Conservation (phyloP, 2,888 invertebrate species). For the Ochropacha duplaris region DNA sequence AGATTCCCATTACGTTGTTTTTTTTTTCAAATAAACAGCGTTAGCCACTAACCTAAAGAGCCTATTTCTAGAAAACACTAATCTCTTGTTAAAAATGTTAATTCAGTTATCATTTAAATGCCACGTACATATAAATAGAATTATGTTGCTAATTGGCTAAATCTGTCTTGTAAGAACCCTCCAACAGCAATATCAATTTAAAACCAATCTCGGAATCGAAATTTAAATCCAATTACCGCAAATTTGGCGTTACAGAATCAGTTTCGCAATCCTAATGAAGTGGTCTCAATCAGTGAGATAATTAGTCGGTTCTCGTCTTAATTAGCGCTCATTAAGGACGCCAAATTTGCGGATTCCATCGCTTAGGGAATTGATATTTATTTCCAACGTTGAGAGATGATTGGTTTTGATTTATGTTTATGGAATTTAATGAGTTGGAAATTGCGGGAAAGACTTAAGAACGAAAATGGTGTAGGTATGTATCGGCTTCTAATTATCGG, state of each 20-base stretch:
- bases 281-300: slow-evolving; percentile 44
- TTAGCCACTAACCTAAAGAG: too few relatives aligned
- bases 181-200: background rate
- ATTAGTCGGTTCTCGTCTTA: slow-evolving; percentile 34
- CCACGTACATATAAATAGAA: too few relatives aligned
- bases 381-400: slow-evolving; percentile 3
- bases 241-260: slow-evolving; percentile 24
- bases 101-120: too few relatives aligned
- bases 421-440: background rate
- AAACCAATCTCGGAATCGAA: slow-evolving; percentile 21
- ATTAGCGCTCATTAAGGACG: slow-evolving; percentile 31
- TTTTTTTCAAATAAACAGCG: too few relatives aligned
- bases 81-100: too few relatives aligned
- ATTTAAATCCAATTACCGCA: slow-evolving; percentile 27
- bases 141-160: background rate
- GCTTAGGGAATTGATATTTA: slow-evolving; percentile 25
- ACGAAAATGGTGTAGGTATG: too few relatives aligned
- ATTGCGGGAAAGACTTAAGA: too few relatives aligned
- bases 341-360: slow-evolving; percentile 33
- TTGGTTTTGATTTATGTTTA: background rate
- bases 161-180: background rate
- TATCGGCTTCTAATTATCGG: too few relatives aligned
- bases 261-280: slow-evolving; percentile 35
- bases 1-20: too few relatives aligned
- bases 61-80: too few relatives aligned